Conservation (phyloP, 1,140 invertebrate genomes). For the Rhysida immarginata region DNA sequence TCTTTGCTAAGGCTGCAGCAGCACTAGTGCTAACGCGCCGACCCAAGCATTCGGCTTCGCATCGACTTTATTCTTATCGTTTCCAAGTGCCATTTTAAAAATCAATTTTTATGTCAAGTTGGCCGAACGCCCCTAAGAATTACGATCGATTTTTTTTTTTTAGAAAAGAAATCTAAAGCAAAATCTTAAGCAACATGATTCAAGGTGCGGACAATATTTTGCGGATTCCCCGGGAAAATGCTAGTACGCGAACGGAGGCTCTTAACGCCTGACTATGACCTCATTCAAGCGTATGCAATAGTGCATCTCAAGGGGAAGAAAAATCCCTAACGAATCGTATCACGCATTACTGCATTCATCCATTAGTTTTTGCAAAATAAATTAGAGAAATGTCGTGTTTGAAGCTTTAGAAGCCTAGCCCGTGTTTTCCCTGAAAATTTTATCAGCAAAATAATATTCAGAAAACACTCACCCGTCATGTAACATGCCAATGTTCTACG, state of each 20-base stretch:
- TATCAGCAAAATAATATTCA: slow-evolving; percentile 40
- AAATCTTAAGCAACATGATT: too few species aligned
- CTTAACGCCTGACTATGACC: not conserved
- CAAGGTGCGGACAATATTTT: too few species aligned
- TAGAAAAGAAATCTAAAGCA: too few species aligned
- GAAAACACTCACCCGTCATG: slow-evolving; percentile 40
- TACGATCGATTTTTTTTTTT: too few species aligned
- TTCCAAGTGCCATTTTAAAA: too few species aligned
- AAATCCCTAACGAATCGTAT: slow-evolving; percentile 10
- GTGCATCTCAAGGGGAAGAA: not conserved
- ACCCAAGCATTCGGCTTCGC: not conserved
- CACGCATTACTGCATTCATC: not conserved
- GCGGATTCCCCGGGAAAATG: not conserved
- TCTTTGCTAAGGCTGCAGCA: too few species aligned
- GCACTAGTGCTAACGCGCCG: not conserved
- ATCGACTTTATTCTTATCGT: too few species aligned
- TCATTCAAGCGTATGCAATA: not conserved
- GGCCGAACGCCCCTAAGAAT: too few species aligned
- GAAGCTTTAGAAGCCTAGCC: not conserved
- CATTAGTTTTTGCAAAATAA: not conserved
- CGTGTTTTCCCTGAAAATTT: slow-evolving; percentile 33
- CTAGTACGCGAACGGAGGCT: not conserved
- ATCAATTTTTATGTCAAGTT: too few species aligned
- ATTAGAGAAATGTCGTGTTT: not conserved
- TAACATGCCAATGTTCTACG: slow-evolving; percentile 35